Evolutionary conservation across 2,888 invertebrate genomes (phyloP).

Genomic region (Torymus aiolomorphi): DNA sequence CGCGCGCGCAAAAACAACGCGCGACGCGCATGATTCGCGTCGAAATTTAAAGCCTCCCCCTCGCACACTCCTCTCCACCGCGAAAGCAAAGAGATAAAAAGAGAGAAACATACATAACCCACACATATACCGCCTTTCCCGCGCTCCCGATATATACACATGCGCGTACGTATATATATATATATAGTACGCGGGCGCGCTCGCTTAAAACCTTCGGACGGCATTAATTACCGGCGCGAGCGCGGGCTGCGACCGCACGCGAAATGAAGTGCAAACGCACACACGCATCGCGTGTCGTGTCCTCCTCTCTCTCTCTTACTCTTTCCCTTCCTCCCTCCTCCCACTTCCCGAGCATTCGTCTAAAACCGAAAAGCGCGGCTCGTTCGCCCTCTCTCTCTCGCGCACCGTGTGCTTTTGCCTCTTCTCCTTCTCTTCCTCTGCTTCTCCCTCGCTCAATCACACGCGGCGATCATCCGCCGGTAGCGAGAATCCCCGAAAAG

Average conservation of each 20-base stretch:
- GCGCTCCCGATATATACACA: not conserved
- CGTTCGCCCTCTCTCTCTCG: constrained; percentile 3
- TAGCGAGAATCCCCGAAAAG: constrained; percentile 55
- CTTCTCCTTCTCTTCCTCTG: constrained; percentile 1
- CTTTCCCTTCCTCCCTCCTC: not conserved
- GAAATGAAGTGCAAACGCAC: constrained; percentile 38
- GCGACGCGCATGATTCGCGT: not conserved
- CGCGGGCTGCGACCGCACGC: not conserved
- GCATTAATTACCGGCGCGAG: constrained; percentile 45
- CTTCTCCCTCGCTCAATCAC: constrained; percentile 38
- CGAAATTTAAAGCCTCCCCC: constrained; percentile 22
- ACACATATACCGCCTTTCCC: no score
- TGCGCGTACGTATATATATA: not conserved
- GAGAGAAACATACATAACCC: no score
- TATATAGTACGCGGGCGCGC: not conserved
- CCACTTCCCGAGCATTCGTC: not conserved
- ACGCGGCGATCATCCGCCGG: constrained; percentile 53
- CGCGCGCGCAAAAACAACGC: no score
- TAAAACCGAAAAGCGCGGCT: constrained; percentile 4
- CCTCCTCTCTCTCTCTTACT: not conserved
- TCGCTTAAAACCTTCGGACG: constrained; percentile 46
- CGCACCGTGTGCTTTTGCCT: not conserved
- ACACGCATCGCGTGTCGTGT: constrained; percentile 20
- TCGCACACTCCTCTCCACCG: not conserved
- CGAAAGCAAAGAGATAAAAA: no score